Evolutionary conservation across 2,888 invertebrate genomes (phyloP), one percentile per base, ranked within the genome.

Genomic region (Ramazzottius varieornatus): DNA sequence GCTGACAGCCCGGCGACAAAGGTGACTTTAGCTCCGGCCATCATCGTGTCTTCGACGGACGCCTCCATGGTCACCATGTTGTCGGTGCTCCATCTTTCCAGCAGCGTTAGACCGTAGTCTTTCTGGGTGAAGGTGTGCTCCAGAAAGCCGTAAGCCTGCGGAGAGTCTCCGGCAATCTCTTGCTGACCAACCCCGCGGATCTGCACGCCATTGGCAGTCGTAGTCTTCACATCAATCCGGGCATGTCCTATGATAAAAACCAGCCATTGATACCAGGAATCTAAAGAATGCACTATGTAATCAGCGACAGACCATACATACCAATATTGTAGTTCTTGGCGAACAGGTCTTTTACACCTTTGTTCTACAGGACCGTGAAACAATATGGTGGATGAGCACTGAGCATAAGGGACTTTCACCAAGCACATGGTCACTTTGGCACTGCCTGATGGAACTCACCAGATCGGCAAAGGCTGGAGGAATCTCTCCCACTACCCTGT

Each of bases 41-140:
- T 4, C 8, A 54, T 16, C 24, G 8, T 16, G 54, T 54, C 54
- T 24, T 54, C 54, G 16, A 54, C 54, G 4, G 54, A 54, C 16
- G 54, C 54, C 29, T 54, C 54, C 20, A 54, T 13, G 4, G 54
- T 54, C 16, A 54, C 54, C 20, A n/a, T 54, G 54, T 54, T 54
- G 54, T 54, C 54, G n/a, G 54, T 54, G 54, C n/a, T 24, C 54
- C 54, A 54, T 54, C 29, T 54, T 29, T 54, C 54, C 20, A 54
- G 4, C 29, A 54, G 54, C 4, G 54, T 54, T 24, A 54, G 54
- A 16, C 54, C 54, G 29, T 54, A 54, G 29, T 29, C 29, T 8
- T 24, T 8, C 54, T 54, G 54, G 29, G 24, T 24, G 29, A 16
- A 54, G 4, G 8, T 54, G 29, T 54, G 54, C 54, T 54, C 54